Base-by-base conservation (phyloP, 2,888 invertebrate species). In the Zeuzera pyrina region DNA sequence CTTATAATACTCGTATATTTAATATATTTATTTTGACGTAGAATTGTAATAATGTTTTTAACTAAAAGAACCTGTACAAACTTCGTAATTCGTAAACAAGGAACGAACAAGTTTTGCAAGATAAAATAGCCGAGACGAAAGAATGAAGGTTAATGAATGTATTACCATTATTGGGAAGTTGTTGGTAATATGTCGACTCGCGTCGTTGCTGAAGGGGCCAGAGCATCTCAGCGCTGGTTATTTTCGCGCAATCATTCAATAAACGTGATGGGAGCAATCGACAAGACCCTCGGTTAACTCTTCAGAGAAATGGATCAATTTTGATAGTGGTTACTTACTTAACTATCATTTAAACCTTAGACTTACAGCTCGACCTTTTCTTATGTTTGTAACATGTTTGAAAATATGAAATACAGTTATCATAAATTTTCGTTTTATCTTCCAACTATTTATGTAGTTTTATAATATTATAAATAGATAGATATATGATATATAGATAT, bases 161-260 rank as follows among this genome's bases (percentile, higher is more conserved):
- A 50, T 47, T 54, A 52, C 58, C 51, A 59, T 67, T 57, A 66
- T 58, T 61, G 51, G 57, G 58, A 60, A 50, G 51, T 60, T 65
- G 57, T 48, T 61, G 57, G 53, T 54, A 57, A 54, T 54, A 55
- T 58, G 42, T 52, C 43, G 54, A 29, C 33, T n/a, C n/a, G n/a
- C n/a, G n/a, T n/a, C n/a, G n/a, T n/a, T n/a, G n/a, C n/a, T 34
- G 57, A 71, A 74, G 74, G 79, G 78, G 54, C 62, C 55, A 44
- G 58, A 55, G 47, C 62, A 61, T 73, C 72, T 74, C 59, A 45
- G 52, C 59, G 55, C 49, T 60, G 53, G 63, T 61, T 69, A 67
- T 71, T 73, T 81, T 81, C 73, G 79, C 77, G 74, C 81, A 83
- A 83, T 83, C 81, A 81, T 83, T 69, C 81, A 83, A 83, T 83